Evolutionary conservation across 2,113 vertebrate species (phyloP), one percentile per base, ranked within the genome.

Genomic region (Polypterus senegalus): DNA sequence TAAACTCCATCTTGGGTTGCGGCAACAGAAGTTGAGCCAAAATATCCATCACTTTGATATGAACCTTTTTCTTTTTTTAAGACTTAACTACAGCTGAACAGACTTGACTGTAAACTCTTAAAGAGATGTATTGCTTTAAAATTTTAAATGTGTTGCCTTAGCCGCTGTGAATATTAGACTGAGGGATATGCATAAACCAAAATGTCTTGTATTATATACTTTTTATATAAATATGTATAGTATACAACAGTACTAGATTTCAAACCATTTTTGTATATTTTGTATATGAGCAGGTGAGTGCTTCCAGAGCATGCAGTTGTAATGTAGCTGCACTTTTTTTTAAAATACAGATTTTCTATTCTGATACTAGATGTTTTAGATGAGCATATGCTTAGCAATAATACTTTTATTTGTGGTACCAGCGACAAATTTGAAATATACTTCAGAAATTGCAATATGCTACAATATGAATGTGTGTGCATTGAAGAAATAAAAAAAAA

Each of bases 191-290:
- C 86, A 84, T 71, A 69, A 67, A 72, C 75, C 79, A 73, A 76
- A 77, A 74, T 66, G 79, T 76, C 77, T 75, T 82, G 80, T 82
- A 75, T 80, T 79, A 78, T 77, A 85, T 89, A 81, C 76, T 82
- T 83, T 90, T 80, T 73, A 54, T 73, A 83, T 86, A 77, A 81
- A 81, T 81, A 67, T 73, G 65, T 71, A 67, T 72, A 68, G 77
- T 70, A 53, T 71, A 67, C 71, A 68, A 77, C 69, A 53, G 70
- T 79, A 76, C 70, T 79, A 73, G 75, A 62, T 78, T 53, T 73
- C 71, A 76, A 70, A 73, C 77, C 81, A 78, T 84, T 81, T 27
- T 81, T 85, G 78, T 88, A 85, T 75, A 71, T 80, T 87, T 84
- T 84, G 73, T 79, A 64, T 83, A 78, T 67, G 70, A 70, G 57